A percentile compares a stretch with the other conserved stretches of the same genome.
Evolutionary conservation across 2,888 invertebrate genomes (phyloP).

Genomic region (Caradrina kadenii): DNA sequence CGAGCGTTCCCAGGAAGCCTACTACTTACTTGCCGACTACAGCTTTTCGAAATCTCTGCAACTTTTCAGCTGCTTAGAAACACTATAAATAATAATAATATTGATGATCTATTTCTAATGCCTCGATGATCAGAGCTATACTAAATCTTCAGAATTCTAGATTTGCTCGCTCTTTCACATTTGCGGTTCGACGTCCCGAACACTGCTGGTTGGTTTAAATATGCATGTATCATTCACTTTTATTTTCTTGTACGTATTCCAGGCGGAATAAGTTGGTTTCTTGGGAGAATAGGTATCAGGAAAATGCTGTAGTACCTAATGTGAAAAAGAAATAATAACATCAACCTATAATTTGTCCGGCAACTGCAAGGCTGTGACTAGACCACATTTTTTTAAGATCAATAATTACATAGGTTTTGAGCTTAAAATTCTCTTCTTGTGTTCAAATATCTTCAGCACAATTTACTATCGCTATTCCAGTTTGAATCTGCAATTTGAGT

Average conservation of each 20-base stretch:
- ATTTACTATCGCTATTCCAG: background rate
- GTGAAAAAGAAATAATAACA: too few species aligned
- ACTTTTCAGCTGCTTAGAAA: background rate
- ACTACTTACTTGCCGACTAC: too few species aligned
- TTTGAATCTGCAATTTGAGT: background rate
- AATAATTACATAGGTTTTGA: too few species aligned
- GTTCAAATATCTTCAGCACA: too few species aligned
- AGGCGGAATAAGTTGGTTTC: background rate
- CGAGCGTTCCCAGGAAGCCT: too few species aligned
- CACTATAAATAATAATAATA: background rate
- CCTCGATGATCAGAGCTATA: background rate
- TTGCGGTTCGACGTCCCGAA: conserved; percentile 7
- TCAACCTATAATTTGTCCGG: too few species aligned
- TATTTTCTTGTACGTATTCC: conserved; percentile 35
- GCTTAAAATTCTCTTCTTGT: too few species aligned
- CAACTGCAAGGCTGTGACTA: too few species aligned
- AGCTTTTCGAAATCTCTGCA: too few species aligned
- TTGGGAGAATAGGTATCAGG: background rate
- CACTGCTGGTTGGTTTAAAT: conserved; percentile 18
- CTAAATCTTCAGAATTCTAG: conserved; percentile 26
- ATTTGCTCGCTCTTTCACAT: conserved; percentile 1
- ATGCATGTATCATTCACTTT: conserved; percentile 39
- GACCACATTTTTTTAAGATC: too few species aligned
- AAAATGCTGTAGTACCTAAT: background rate
- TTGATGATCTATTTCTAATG: background rate